Evolutionary conservation across 2,888 invertebrate genomes (phyloP).

Genomic region (Platerodrilus igneus): DNA sequence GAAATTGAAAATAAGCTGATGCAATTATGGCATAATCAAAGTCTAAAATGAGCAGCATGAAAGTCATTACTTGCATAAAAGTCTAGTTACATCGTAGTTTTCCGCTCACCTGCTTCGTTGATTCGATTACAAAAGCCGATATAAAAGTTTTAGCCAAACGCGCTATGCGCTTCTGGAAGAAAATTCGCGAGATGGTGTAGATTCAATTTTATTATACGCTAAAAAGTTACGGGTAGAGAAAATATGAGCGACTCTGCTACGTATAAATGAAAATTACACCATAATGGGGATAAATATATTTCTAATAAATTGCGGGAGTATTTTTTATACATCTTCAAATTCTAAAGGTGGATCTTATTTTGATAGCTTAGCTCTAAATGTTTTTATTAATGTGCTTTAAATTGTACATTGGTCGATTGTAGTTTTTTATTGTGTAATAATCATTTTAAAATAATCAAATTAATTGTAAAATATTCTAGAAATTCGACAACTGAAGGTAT

Average conservation of each 20-base stretch:
- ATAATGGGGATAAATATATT: slow-evolving; percentile 29
- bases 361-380: too few relatives aligned
- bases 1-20: slow-evolving; percentile 24
- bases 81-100: slow-evolving; percentile 31
- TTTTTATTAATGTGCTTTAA: too few relatives aligned
- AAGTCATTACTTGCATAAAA: slow-evolving; percentile 34
- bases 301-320: slow-evolving; percentile 31
- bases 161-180: slow-evolving; percentile 11
- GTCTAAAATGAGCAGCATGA: slow-evolving; percentile 31
- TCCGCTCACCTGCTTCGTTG: slow-evolving; percentile 32
- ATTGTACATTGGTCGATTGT: too few relatives aligned
- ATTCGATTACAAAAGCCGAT: slow-evolving; percentile 30
- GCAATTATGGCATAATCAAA: slow-evolving; percentile 32
- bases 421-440: too few relatives aligned
- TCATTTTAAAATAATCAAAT: too few relatives aligned
- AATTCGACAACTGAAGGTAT: too few relatives aligned
- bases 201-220: slow-evolving; percentile 26
- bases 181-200: slow-evolving; percentile 13
- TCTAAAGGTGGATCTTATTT: too few relatives aligned
- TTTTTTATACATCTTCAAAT: too few relatives aligned
- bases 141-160: slow-evolving; percentile 27
- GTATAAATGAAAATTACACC: slow-evolving; percentile 27
- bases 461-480: too few relatives aligned
- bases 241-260: slow-evolving; percentile 20
- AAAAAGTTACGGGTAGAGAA: slow-evolving; percentile 22